These are phyloP conservation scores for Magallana ariakensis DNA, from an alignment of 1,140 invertebrate species.

Conservation along the genomic window DNA sequence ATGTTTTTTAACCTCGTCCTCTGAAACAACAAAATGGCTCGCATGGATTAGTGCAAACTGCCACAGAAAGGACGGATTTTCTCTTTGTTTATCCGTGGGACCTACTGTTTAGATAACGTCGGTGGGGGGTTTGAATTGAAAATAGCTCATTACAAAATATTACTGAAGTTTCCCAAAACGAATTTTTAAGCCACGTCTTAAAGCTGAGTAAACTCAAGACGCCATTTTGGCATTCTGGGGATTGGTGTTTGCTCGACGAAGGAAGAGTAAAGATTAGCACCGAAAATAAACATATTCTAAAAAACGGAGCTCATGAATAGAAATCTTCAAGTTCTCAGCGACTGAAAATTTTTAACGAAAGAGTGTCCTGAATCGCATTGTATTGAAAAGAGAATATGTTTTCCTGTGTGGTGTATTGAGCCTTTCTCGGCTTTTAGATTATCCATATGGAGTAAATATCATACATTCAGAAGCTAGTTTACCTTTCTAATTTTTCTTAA, in stretches of 20 bases:
- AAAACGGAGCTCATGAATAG: constrained; percentile 1
- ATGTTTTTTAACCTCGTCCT: constrained; percentile 10
- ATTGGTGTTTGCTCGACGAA: background rate
- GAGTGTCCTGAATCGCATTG: background rate
- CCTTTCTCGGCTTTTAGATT: background rate
- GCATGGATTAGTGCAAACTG: background rate
- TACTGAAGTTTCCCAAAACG: constrained; percentile 6
- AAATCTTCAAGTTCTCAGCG: background rate
- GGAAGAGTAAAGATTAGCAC: constrained; percentile 25
- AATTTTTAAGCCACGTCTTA: background rate
- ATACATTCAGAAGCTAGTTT: too few species aligned
- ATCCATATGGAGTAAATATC: too few species aligned
- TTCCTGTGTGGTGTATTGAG: background rate
- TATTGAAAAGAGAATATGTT: background rate
- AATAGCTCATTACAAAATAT: constrained; percentile 31
- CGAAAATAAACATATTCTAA: constrained; percentile 3
- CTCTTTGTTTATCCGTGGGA: background rate
- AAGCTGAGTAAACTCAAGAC: constrained; percentile 25
- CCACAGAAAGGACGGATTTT: constrained; percentile 17
- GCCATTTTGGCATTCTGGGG: background rate
- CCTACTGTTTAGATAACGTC: background rate
- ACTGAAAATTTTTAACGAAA: background rate
- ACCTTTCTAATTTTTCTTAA: too few species aligned
- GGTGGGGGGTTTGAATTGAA: constrained; percentile 3
- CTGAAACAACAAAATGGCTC: background rate